These are phyloP conservation scores for Apodemus sylvaticus DNA, from an alignment of 2,113 vertebrate genomes.

Conservation along the genomic window DNA sequence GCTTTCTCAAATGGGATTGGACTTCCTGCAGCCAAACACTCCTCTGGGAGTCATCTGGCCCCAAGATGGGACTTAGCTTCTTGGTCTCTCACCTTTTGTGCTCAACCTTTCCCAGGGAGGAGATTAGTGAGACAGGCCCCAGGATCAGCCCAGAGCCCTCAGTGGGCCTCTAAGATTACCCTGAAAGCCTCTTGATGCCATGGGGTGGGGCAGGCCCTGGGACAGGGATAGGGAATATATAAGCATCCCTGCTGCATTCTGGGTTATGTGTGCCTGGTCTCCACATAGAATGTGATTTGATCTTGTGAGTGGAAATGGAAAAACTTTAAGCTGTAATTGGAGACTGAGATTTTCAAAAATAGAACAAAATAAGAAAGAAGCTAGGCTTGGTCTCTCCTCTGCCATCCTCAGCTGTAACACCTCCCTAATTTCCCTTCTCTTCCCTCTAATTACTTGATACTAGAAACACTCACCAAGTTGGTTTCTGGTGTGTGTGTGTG, in stretches of 20 bases:
- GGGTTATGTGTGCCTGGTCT: neutral
- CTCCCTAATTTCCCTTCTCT: slow-evolving; percentile 54
- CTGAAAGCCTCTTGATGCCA: neutral
- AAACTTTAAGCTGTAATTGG: slow-evolving; percentile 83
- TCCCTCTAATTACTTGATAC: slow-evolving; percentile 73
- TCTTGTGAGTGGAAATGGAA: slow-evolving; percentile 78
- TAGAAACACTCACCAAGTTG: slow-evolving; percentile 71
- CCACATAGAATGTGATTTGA: slow-evolving; percentile 68
- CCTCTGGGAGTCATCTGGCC: neutral
- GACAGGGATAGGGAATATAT: neutral
- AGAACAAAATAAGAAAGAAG: slow-evolving; percentile 77
- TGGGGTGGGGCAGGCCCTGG: fast-evolving
- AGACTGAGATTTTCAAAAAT: slow-evolving; percentile 82
- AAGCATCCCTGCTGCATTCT: neutral
- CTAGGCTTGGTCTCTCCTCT: slow-evolving; percentile 71
- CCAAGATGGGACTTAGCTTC: neutral
- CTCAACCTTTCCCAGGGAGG: neutral
- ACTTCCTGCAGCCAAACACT: neutral
- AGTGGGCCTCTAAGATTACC: neutral
- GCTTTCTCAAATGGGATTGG: neutral
- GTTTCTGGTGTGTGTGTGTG: neutral
- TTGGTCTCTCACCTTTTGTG: neutral
- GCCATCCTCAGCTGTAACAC: slow-evolving; percentile 67
- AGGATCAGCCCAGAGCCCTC: neutral
- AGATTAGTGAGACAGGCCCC: neutral